These are phyloP conservation scores for Drusus annulatus DNA, from an alignment of 1,140 invertebrate species.

Conservation along the genomic window DNA sequence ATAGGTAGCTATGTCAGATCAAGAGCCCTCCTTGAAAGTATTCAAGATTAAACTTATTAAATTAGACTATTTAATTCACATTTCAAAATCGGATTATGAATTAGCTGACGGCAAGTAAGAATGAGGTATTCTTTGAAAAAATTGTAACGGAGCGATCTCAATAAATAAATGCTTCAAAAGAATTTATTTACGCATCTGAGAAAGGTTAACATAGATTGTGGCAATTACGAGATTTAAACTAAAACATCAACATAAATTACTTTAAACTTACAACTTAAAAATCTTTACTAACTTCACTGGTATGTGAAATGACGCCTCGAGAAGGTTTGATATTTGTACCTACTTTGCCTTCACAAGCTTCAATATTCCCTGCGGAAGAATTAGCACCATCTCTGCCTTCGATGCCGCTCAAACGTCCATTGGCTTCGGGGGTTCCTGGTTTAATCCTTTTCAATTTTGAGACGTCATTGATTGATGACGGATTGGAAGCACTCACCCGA, in stretches of 20 bases:
- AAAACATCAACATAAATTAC: background rate
- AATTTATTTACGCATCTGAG: too few species aligned
- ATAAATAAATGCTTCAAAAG: background rate
- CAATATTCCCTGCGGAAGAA: background rate
- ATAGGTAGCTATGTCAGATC: slow-evolving; percentile 22
- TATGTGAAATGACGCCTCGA: slow-evolving; percentile 32
- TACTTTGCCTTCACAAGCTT: background rate
- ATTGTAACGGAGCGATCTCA: background rate
- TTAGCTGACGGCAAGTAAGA: slow-evolving; percentile 9
- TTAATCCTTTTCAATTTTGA: background rate
- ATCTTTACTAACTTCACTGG: slow-evolving; percentile 18
- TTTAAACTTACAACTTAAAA: slow-evolving; percentile 3
- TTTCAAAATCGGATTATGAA: background rate
- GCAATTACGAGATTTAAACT: background rate
- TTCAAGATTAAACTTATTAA: slow-evolving; percentile 11
- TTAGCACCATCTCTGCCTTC: background rate
- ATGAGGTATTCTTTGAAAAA: background rate
- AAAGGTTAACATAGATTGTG: background rate
- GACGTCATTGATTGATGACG: background rate
- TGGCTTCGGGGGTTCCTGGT: background rate
- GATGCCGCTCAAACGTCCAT: background rate
- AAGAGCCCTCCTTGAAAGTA: slow-evolving; percentile 15
- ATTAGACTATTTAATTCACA: slow-evolving; percentile 22
- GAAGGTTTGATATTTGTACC: background rate
- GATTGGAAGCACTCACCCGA: background rate